These are phyloP conservation scores for Phainopepla nitens DNA, from an alignment of 2,113 vertebrate genomes.

Conservation along the genomic window DNA sequence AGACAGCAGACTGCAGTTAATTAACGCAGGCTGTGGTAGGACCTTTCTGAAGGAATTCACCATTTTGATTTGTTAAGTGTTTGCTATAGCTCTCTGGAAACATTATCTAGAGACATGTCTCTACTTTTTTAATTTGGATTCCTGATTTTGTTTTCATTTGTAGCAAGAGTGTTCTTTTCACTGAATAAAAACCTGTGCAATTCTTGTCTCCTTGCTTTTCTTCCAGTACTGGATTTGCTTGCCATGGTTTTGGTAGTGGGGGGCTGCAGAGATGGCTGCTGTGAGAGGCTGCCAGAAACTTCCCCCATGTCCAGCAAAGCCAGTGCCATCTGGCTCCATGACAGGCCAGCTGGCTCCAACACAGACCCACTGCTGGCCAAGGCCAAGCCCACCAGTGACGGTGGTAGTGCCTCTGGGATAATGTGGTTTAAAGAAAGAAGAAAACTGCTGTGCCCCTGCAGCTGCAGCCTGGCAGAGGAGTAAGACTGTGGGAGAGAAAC, in stretches of 20 bases:
- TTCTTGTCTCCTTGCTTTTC: neutral
- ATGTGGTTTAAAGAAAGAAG: neutral
- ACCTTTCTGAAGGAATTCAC: neutral
- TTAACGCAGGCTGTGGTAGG: neutral
- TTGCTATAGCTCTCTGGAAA: neutral
- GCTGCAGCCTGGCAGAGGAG: neutral
- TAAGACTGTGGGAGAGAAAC: neutral
- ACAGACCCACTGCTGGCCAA: neutral
- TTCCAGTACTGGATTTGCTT: neutral
- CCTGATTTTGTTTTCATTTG: neutral
- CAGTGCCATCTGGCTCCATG: neutral
- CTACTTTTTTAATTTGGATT: neutral
- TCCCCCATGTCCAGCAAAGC: neutral
- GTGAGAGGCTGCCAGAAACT: neutral
- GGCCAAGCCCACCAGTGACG: neutral
- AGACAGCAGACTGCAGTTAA: neutral
- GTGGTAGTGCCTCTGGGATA: neutral
- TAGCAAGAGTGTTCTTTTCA: neutral
- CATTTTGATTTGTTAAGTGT: neutral
- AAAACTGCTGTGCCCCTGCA: neutral
- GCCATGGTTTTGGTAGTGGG: neutral
- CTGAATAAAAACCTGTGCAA: neutral
- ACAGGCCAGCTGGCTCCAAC: neutral
- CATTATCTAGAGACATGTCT: neutral
- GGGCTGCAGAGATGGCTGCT: neutral